Evolutionary conservation across 2,888 invertebrate genomes (phyloP).

Genomic region (Steinernema scapterisci): DNA sequence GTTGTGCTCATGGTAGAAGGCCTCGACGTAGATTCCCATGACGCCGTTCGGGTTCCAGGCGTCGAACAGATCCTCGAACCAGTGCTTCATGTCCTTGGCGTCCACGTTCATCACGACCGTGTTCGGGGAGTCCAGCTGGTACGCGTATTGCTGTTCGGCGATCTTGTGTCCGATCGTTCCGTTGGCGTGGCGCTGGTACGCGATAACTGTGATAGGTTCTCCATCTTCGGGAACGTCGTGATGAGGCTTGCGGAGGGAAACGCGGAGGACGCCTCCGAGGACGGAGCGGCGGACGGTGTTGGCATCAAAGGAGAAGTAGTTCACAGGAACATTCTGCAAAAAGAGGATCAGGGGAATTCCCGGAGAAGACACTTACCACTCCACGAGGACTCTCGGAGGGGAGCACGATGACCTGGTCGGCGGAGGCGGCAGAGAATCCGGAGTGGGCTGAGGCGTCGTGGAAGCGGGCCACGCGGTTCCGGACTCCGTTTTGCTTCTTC

Average conservation of each 20-base stretch:
- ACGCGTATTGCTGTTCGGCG: slow-evolving; percentile 1
- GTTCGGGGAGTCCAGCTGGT: background rate
- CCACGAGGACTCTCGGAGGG: background rate
- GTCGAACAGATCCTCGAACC: slow-evolving; percentile 78
- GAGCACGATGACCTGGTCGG: background rate
- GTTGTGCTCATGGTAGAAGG: slow-evolving; percentile 29
- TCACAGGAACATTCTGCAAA: slow-evolving; percentile 20
- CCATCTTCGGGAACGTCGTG: slow-evolving; percentile 12
- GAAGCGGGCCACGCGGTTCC: slow-evolving; percentile 2
- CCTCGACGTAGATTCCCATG: slow-evolving; percentile 23
- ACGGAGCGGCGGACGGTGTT: background rate
- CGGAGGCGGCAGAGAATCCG: background rate
- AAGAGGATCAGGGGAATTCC: background rate
- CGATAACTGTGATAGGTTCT: background rate
- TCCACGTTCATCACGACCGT: slow-evolving; percentile 78
- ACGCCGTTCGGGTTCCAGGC: slow-evolving; percentile 35
- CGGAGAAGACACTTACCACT: background rate
- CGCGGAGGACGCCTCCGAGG: background rate
- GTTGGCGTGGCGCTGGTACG: slow-evolving; percentile 28
- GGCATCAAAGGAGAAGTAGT: slow-evolving; percentile 7
- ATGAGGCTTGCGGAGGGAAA: background rate
- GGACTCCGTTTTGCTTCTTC: background rate
- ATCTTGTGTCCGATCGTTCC: background rate
- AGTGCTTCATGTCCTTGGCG: slow-evolving; percentile 81
- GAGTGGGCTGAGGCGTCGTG: background rate